Percentiles rank a stretch among this genome's conserved stretches.
These are phyloP conservation scores for Sycophila texana DNA, from an alignment of 2,888 invertebrate genomes.

Conservation along the genomic window DNA sequence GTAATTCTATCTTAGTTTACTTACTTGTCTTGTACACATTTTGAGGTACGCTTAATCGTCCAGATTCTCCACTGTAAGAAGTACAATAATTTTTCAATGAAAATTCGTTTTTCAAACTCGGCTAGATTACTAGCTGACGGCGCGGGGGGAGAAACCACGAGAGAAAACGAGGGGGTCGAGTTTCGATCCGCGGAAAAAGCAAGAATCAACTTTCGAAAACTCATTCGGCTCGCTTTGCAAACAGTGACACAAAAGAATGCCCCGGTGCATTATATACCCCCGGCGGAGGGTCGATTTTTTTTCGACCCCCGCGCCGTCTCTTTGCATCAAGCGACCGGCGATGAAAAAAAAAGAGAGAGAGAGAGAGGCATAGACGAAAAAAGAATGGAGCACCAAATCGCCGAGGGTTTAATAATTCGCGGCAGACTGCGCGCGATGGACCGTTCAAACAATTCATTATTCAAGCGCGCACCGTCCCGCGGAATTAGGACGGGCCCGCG, in stretches of 20 bases:
- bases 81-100: too few species aligned
- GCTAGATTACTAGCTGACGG: too few species aligned
- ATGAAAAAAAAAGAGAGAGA: too few species aligned
- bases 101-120: too few species aligned
- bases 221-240: background rate
- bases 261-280: background rate
- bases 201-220: conserved; percentile 17
- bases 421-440: conserved; percentile 38
- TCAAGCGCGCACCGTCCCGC: conserved; percentile 30
- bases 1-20: too few species aligned
- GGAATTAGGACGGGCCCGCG: conserved; percentile 28
- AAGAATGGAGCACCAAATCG: conserved; percentile 2
- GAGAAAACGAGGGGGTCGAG: too few species aligned
- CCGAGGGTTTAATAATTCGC: conserved; percentile 7
- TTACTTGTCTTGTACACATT: too few species aligned
- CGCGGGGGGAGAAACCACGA: too few species aligned
- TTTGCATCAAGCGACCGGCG: background rate
- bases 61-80: too few species aligned
- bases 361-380: background rate
- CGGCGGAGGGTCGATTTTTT: background rate
- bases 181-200: background rate
- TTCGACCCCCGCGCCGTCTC: background rate
- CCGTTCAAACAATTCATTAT: conserved; percentile 56
- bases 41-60: too few species aligned
- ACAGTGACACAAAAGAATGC: conserved; percentile 12